A percentile compares a stretch with the other conserved stretches of the same genome.
phyloP scores from a whole-genome alignment of 2,888 invertebrate genomes.

The Yponomeuta malinellus region DNA sequence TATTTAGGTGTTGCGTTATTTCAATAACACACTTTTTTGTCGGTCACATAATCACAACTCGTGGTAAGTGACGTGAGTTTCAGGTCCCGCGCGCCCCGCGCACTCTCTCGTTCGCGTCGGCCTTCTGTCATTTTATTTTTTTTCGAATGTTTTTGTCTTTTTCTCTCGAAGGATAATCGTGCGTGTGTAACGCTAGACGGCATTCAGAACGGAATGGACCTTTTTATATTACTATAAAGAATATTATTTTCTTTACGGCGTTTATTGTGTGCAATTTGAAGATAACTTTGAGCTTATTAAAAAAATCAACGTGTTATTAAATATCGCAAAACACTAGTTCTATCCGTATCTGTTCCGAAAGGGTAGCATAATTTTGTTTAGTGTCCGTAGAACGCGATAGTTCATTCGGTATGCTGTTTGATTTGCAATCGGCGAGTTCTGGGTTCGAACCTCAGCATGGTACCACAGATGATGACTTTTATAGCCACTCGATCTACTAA shows the following conservation, averaged over 20 bases:
- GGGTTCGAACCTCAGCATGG: slow-evolving; percentile 55
- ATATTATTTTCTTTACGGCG: slow-evolving; percentile 3
- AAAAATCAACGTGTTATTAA: too few species aligned
- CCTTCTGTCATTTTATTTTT: slow-evolving; percentile 49
- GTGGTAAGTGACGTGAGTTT: slow-evolving; percentile 25
- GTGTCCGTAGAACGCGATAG: not conserved
- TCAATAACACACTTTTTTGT: too few species aligned
- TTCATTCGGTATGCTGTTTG: not conserved
- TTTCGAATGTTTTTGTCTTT: slow-evolving; percentile 31
- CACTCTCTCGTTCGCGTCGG: slow-evolving; percentile 28
- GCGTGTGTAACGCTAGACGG: slow-evolving; percentile 65
- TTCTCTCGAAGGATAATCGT: slow-evolving; percentile 58
- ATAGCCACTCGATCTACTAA: slow-evolving; percentile 56
- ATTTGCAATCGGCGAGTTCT: slow-evolving; percentile 20
- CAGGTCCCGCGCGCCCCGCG: slow-evolving; percentile 51
- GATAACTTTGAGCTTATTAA: too few species aligned
- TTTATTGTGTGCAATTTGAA: not conserved
- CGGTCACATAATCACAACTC: not conserved
- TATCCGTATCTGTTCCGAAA: not conserved
- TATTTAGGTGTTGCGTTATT: too few species aligned
- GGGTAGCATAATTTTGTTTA: not conserved
- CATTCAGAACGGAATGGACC: slow-evolving; percentile 39
- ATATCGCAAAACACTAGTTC: too few species aligned
- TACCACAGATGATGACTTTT: slow-evolving; percentile 55
- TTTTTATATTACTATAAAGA: slow-evolving; percentile 33